Evolutionary conservation across 2,888 invertebrate genomes (phyloP), one percentile per base, ranked within the genome.

Genomic region (Lepetodrilus schrolli): DNA sequence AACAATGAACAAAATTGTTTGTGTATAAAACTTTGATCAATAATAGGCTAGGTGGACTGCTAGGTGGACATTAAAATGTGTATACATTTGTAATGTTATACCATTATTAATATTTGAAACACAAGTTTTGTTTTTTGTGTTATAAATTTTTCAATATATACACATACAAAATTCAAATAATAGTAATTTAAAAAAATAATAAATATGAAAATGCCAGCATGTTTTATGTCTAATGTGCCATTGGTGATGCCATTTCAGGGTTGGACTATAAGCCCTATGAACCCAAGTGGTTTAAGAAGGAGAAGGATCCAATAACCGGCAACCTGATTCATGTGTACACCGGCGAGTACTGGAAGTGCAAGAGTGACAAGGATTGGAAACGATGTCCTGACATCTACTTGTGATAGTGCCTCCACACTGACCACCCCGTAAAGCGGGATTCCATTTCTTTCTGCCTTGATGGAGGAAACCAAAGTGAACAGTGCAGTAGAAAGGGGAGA

Each of bases 311-410:
- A 0, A 88, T 90, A 47, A 93, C 93, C 8, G 93, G 93, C 20
- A 93, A 92, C 79, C 93, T 94, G 72, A 94, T 95, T 80, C 96
- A 98, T 91, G 93, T 95, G 79, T 98, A 94, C 92, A 95, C 94
- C 84, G 94, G 95, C 82, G 94, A 94, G 82, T 99, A 99, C 92
- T 99, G 99, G 99, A 93, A 95, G 77, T 93, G 94, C 91, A 99
- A 99, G 92, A 93, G 93, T 82, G 93, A 93, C 83, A 94, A 94
- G 89, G 95, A 98, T 90, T 99, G 99, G 98, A 91, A 93, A 73
- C 92, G 91, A 85, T 98, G 98, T 92, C 98, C 98, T 51, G 94
- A 96, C 91, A 97, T 99, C 90, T 98, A 94, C 87, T 89, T 83
- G 47, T 75, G 74, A 80, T 43, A 43, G 13, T 43, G n/a, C 43